These are phyloP conservation scores for Apodemia zela DNA, from an alignment of 2,888 invertebrate genomes.

Conservation along the genomic window DNA sequence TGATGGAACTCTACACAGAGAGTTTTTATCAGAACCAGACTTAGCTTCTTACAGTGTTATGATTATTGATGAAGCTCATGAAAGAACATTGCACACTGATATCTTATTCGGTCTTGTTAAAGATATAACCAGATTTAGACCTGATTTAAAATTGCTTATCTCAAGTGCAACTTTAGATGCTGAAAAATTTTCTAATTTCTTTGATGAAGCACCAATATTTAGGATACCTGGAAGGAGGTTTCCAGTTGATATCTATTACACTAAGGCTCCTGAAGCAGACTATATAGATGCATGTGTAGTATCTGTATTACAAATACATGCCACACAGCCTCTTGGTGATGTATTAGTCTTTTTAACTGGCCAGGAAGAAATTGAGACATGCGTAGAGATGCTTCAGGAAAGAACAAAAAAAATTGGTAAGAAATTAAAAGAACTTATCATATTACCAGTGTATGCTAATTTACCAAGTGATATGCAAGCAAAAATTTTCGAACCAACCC, in stretches of 20 bases:
- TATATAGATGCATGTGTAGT: constrained; percentile 99
- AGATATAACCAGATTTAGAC: constrained; percentile 95
- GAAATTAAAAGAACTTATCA: constrained; percentile 94
- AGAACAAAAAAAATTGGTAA: constrained; percentile 94
- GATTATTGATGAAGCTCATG: constrained; percentile 99
- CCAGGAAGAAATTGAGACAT: constrained; percentile 94
- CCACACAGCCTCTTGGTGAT: constrained; percentile 97
- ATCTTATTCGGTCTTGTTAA: constrained; percentile 98
- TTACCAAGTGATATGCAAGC: constrained; percentile 99
- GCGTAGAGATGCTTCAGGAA: constrained; percentile 93
- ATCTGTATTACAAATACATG: constrained; percentile 98
- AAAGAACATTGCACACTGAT: constrained; percentile 98
- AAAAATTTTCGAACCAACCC: constrained; percentile 99
- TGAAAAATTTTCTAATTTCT: constrained; percentile 98
- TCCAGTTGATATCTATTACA: constrained; percentile 99
- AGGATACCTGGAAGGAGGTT: constrained; percentile 98
- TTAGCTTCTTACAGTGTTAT: constrained; percentile 97
- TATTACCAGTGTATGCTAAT: constrained; percentile 98
- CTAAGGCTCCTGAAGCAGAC: constrained; percentile 99
- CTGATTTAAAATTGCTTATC: constrained; percentile 96
- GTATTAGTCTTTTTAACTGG: constrained; percentile 98
- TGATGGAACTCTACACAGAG: constrained; percentile 97
- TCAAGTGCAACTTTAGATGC: constrained; percentile 99
- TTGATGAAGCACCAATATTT: constrained; percentile 99
- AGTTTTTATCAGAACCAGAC: constrained; percentile 98